These are phyloP conservation scores for Capreolus pygargus DNA, from an alignment of 2,113 vertebrate species.

Conservation along the genomic window DNA sequence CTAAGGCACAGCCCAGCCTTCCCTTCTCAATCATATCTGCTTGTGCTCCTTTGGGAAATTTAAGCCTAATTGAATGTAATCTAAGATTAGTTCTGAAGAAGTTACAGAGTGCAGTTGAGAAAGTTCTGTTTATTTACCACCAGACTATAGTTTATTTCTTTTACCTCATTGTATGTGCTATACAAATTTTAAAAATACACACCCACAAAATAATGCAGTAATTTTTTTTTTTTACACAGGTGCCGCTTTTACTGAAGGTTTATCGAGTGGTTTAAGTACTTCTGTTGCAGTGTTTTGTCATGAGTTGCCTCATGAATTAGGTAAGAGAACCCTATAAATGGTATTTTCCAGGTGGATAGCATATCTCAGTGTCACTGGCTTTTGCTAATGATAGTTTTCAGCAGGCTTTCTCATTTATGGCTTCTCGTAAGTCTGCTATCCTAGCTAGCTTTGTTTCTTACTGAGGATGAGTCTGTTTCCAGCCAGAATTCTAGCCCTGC, in stretches of 20 bases:
- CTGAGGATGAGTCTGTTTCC: background rate
- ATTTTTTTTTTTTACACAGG: slow-evolving; percentile 80
- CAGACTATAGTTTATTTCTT: background rate
- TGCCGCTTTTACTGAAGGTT: slow-evolving; percentile 94
- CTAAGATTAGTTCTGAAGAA: background rate
- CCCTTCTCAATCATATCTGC: background rate
- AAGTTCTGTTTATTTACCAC: slow-evolving; percentile 11
- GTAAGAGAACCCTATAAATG: slow-evolving; percentile 80
- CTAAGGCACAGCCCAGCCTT: background rate
- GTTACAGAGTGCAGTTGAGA: background rate
- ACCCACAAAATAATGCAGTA: background rate
- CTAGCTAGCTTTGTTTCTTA: background rate
- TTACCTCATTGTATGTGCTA: background rate
- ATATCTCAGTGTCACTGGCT: background rate
- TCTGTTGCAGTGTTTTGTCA: slow-evolving; percentile 98
- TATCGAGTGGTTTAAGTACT: slow-evolving; percentile 96
- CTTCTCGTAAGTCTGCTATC: background rate
- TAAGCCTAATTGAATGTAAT: background rate
- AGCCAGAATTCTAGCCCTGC: background rate
- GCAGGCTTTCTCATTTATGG: background rate
- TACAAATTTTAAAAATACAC: background rate
- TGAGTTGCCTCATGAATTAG: slow-evolving; percentile 95
- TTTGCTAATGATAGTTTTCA: background rate
- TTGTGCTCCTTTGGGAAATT: background rate
- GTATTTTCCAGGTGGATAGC: background rate